Percentiles rank a stretch among this genome's conserved stretches.
These are phyloP conservation scores for Volucella zonaria DNA, from an alignment of 2,888 invertebrate genomes.

Conservation along the genomic window DNA sequence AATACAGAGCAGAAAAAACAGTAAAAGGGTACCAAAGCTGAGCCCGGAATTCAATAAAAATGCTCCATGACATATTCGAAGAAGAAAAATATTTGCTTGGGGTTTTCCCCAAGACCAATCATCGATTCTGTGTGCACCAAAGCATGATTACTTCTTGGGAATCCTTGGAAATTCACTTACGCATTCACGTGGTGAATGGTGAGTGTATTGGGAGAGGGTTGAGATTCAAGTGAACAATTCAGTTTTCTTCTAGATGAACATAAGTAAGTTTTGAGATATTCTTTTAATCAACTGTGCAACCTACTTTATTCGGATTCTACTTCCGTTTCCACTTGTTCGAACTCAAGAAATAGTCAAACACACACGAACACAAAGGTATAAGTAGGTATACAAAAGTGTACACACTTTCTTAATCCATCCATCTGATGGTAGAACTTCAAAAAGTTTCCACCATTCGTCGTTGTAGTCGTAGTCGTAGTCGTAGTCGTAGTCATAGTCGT, in stretches of 20 bases:
- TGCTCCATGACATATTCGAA: constrained; percentile 21
- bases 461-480: no score
- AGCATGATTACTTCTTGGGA: constrained; percentile 9
- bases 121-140: constrained; percentile 19
- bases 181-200: constrained; percentile 6
- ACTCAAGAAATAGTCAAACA: no score
- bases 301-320: constrained; percentile 7
- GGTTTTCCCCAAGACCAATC: constrained; percentile 18
- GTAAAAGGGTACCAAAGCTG: not conserved
- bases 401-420: constrained; percentile 35
- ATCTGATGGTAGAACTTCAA: constrained; percentile 62
- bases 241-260: not conserved
- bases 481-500: no score
- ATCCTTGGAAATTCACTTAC: constrained; percentile 17
- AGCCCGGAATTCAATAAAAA: constrained; percentile 53
- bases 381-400: not conserved
- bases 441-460: constrained; percentile 33
- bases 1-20: constrained; percentile 9
- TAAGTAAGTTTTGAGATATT: constrained; percentile 37
- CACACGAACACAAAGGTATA: not conserved
- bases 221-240: not conserved
- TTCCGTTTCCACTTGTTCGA: not conserved
- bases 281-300: constrained; percentile 49
- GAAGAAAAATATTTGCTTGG: constrained; percentile 37
- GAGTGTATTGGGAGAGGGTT: no score